Percentiles rank a stretch among this genome's conserved stretches.
Evolutionary conservation across 2,797 vertebrate species (phyloP).

Genomic region (Basileuterus tristriatus): DNA sequence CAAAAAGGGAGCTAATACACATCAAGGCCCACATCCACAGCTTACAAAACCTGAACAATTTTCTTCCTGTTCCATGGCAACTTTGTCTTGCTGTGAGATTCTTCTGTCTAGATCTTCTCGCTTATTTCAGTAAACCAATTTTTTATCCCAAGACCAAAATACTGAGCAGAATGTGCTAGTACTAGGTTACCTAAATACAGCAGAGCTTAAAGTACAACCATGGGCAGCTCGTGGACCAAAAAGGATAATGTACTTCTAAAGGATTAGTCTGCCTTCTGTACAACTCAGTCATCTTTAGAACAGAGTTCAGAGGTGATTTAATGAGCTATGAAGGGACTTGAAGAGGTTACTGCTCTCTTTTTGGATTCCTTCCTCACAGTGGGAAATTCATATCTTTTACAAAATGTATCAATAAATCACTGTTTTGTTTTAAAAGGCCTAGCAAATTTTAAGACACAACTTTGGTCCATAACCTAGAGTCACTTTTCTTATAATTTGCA

Average conservation of each 20-base stretch:
- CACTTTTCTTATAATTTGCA: not conserved
- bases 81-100: not conserved
- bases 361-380: not conserved
- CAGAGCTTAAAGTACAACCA: not conserved
- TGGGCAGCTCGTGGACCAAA: not conserved
- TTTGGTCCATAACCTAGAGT: not conserved
- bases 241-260: not conserved
- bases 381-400: not conserved
- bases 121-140: not conserved
- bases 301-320: not conserved
- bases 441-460: not conserved
- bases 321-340: not conserved
- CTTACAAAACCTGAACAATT: fast-evolving
- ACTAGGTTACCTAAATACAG: not conserved
- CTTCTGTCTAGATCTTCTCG: not conserved
- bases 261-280: not conserved
- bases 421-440: not conserved
- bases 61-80: not conserved
- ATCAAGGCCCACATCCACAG: not conserved
- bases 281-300: not conserved
- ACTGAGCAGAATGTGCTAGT: not conserved
- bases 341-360: not conserved
- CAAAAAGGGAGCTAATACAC: not conserved
- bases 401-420: not conserved
- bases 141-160: not conserved